Evolutionary conservation across 2,113 vertebrate genomes (phyloP).

Genomic region (Pelmatolapia mariae): DNA sequence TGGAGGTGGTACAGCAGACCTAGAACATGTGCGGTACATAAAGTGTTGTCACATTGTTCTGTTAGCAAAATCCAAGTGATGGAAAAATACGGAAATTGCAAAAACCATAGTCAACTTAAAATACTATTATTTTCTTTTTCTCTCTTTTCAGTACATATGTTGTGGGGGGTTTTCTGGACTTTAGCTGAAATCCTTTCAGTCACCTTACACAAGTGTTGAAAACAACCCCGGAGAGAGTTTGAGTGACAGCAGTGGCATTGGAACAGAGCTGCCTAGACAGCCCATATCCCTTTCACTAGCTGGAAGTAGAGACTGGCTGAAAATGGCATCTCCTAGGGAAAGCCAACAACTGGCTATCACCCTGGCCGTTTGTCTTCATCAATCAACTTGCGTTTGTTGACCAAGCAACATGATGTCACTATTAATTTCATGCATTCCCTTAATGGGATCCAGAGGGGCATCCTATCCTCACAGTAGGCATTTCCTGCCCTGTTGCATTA

Average conservation of each 20-base stretch:
- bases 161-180: background rate
- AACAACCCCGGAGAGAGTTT: slow-evolving; percentile 31
- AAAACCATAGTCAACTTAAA: background rate
- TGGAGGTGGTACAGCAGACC: background rate
- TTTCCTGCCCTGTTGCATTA: slow-evolving; percentile 69
- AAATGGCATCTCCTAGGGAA: slow-evolving; percentile 73
- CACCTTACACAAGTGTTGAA: slow-evolving; percentile 25
- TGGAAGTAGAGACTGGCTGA: slow-evolving; percentile 57
- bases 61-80: background rate
- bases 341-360: slow-evolving; percentile 73
- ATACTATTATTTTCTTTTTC: background rate
- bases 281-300: slow-evolving; percentile 67
- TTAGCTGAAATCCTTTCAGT: slow-evolving; percentile 12
- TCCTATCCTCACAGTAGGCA: slow-evolving; percentile 71
- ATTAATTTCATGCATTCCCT: slow-evolving; percentile 81
- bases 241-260: slow-evolving; percentile 55
- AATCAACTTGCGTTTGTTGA: slow-evolving; percentile 82
- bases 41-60: background rate
- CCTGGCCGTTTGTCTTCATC: slow-evolving; percentile 80
- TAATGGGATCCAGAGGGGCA: slow-evolving; percentile 72
- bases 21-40: background rate
- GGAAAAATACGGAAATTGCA: background rate
- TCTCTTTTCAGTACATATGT: background rate
- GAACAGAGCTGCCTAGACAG: slow-evolving; percentile 43
- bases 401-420: slow-evolving; percentile 80